Conservation (phyloP, 2,888 invertebrate species). For the Magallana nippona region DNA sequence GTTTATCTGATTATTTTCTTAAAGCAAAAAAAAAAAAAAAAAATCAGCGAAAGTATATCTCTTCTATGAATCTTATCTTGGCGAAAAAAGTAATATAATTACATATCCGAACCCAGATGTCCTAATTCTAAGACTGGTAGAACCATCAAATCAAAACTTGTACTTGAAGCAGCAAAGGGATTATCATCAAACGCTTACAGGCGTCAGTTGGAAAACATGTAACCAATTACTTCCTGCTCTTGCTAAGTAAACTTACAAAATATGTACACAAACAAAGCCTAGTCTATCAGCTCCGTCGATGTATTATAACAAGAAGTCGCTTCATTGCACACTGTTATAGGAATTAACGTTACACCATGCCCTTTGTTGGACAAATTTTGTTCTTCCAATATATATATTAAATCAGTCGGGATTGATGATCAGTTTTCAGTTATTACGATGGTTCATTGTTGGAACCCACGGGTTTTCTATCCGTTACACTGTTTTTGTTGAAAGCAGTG, state of each 20-base stretch:
- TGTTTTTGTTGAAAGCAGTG: too few relatives aligned
- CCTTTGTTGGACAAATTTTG: too few relatives aligned
- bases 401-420: too few relatives aligned
- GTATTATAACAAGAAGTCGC: background rate
- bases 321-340: too few relatives aligned
- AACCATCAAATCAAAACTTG: constrained; percentile 3
- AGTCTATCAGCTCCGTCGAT: background rate
- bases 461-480: too few relatives aligned
- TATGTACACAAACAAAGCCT: background rate
- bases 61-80: too few relatives aligned
- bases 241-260: background rate
- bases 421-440: too few relatives aligned
- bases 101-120: background rate
- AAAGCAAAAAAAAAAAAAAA: background rate
- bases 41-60: background rate
- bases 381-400: too few relatives aligned
- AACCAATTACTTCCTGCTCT: constrained; percentile 9
- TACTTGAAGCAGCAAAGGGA: background rate
- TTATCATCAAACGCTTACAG: constrained; percentile 18
- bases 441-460: too few relatives aligned
- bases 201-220: background rate
- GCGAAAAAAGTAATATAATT: background rate
- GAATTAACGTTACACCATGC: too few relatives aligned
- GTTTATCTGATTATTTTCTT: background rate
- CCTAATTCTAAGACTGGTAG: background rate